phyloP scores from a whole-genome alignment of 1,140 invertebrate species.

The Drosophila subobscura region DNA sequence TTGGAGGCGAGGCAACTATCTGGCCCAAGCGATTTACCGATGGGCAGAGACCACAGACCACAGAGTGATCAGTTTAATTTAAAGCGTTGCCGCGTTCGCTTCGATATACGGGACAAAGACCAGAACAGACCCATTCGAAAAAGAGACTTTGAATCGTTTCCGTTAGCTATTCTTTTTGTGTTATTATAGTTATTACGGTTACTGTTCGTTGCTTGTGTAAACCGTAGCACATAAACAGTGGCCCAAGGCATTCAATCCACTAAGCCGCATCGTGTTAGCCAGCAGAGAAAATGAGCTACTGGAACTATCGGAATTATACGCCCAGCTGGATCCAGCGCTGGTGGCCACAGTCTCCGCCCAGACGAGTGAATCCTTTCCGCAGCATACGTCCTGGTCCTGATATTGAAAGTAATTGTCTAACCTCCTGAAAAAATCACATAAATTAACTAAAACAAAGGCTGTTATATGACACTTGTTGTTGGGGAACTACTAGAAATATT shows the following conservation, averaged over 20 bases:
- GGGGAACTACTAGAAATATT: constrained; percentile 18
- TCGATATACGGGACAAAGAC: constrained; percentile 9
- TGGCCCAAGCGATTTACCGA: constrained; percentile 27
- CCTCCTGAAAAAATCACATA: neutral
- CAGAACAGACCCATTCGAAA: constrained; percentile 18
- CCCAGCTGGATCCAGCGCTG: constrained; percentile 73
- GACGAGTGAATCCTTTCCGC: constrained; percentile 70
- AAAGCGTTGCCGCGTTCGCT: constrained; percentile 51
- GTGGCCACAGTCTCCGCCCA: constrained; percentile 50
- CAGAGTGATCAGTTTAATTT: constrained; percentile 57
- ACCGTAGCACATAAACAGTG: constrained; percentile 43
- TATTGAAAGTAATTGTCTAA: constrained; percentile 50
- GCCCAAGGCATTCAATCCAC: constrained; percentile 9
- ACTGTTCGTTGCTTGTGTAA: neutral
- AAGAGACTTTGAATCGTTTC: constrained; percentile 42
- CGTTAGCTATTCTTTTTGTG: constrained; percentile 46
- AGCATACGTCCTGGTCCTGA: constrained; percentile 66
- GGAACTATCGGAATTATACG: constrained; percentile 70
- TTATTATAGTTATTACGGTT: constrained; percentile 9
- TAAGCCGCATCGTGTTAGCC: constrained; percentile 11
- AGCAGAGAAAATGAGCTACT: constrained; percentile 54
- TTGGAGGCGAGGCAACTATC: constrained; percentile 39
- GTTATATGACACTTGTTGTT: constrained; percentile 6
- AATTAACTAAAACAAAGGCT: neutral
- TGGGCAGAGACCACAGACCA: no score